Percentiles rank a stretch among this genome's conserved stretches.
phyloP scores from a whole-genome alignment of 2,113 vertebrate genomes.

The Morone saxatilis region DNA sequence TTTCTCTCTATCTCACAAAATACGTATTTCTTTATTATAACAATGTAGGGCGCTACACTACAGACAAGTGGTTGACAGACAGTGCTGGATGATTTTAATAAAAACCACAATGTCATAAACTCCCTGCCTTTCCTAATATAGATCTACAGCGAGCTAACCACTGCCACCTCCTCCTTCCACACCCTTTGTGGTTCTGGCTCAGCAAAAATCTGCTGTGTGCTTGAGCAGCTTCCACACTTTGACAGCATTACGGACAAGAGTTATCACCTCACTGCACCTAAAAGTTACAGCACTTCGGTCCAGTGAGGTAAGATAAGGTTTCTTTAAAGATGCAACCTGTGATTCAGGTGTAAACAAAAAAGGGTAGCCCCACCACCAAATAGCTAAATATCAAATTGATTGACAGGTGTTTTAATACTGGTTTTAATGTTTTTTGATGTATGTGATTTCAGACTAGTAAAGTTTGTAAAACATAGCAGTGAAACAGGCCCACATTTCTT shows the following conservation, averaged over 20 bases:
- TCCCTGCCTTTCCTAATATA: constrained; percentile 67
- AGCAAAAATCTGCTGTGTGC: constrained; percentile 52
- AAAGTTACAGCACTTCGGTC: constrained; percentile 9
- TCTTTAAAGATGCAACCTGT: constrained; percentile 14
- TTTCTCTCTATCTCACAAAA: background rate
- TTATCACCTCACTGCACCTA: constrained; percentile 34
- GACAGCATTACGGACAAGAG: constrained; percentile 26
- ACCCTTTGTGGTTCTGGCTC: constrained; percentile 76
- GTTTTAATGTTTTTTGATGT: background rate
- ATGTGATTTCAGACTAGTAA: background rate
- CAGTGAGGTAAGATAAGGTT: background rate
- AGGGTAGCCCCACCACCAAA: background rate
- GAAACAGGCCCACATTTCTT: background rate
- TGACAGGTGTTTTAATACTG: background rate
- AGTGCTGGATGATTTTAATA: constrained; percentile 48
- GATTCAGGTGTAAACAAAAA: constrained; percentile 10
- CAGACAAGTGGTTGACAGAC: constrained; percentile 4
- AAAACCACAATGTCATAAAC: constrained; percentile 58
- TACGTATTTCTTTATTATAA: background rate
- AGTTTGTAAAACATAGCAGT: background rate
- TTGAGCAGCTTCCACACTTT: constrained; percentile 45
- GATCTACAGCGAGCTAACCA: constrained; percentile 60
- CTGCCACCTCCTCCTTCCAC: constrained; percentile 70
- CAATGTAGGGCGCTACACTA: background rate
- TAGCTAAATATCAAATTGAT: background rate